Evolutionary conservation across 2,797 vertebrate genomes (phyloP).

Genomic region (Pampus argenteus): DNA sequence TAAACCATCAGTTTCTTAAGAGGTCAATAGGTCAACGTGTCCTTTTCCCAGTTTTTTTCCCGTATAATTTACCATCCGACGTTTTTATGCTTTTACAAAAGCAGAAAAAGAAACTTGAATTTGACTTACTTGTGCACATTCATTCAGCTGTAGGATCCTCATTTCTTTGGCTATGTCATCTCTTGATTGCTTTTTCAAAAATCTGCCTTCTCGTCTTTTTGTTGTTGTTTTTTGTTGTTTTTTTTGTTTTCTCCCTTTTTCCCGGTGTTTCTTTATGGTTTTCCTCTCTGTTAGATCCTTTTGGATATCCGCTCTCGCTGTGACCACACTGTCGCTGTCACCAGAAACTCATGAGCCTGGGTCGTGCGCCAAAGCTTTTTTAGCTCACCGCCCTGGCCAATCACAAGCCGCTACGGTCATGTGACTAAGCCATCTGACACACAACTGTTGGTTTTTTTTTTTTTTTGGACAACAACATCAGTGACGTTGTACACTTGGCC

Average conservation of each 20-base stretch:
- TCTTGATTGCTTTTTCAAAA: constrained; percentile 11
- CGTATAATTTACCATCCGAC: not conserved
- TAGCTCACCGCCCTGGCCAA: constrained; percentile 69
- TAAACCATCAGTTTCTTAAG: not conserved
- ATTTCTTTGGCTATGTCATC: constrained; percentile 76
- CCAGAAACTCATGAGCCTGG: constrained; percentile 60
- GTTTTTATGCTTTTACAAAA: not conserved
- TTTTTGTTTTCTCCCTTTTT: constrained; percentile 21
- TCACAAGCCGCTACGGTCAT: constrained; percentile 64
- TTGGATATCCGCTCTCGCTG: constrained; percentile 27
- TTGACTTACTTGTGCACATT: constrained; percentile 76
- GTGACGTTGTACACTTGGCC: constrained; percentile 69
- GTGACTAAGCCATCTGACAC: constrained; percentile 78
- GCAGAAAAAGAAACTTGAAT: not conserved
- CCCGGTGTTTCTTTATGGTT: constrained; percentile 15
- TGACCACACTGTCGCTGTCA: constrained; percentile 38
- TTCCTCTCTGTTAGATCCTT: constrained; percentile 58
- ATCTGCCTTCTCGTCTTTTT: constrained; percentile 10
- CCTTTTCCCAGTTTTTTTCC: not conserved
- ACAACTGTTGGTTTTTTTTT: constrained; percentile 72
- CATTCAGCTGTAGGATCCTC: constrained; percentile 65
- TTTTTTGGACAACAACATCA: constrained; percentile 77
- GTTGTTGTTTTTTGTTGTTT: too few species aligned
- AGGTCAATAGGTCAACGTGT: not conserved
- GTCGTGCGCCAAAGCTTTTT: constrained; percentile 72